Conservation (phyloP, 2,113 vertebrate species). For the Acrocephalus kingi region DNA sequence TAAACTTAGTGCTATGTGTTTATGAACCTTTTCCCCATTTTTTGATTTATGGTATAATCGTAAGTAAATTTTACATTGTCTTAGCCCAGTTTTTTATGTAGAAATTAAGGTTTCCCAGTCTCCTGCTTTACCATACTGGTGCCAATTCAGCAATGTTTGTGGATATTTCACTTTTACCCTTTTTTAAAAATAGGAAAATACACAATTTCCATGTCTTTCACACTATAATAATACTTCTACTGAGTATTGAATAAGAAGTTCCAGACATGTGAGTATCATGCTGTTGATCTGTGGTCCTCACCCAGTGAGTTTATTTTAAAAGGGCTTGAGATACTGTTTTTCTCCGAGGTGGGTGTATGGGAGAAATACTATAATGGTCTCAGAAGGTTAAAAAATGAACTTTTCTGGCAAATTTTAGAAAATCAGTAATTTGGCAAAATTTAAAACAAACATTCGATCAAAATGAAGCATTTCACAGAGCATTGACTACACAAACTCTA, state of each 20-base stretch:
- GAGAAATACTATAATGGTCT: background rate
- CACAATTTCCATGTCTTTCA: background rate
- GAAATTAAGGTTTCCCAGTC: background rate
- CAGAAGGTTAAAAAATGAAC: background rate
- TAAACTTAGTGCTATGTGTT: background rate
- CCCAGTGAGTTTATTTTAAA: background rate
- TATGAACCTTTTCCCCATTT: background rate
- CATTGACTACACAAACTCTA: background rate
- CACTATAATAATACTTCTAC: background rate
- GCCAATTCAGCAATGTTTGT: background rate
- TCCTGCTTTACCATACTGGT: background rate
- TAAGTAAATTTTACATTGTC: background rate
- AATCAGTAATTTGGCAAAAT: background rate
- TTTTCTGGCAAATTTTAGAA: background rate
- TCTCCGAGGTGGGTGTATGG: background rate
- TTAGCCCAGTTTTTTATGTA: background rate
- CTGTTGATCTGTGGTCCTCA: accelerated
- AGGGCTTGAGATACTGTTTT: background rate
- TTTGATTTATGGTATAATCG: background rate
- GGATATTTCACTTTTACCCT: background rate
- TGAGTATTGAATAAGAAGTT: background rate
- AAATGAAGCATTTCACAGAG: background rate
- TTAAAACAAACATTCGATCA: background rate
- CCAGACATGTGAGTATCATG: background rate
- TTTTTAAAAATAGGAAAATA: background rate